Percentiles rank a stretch among this genome's conserved stretches.
Evolutionary conservation across 2,113 vertebrate genomes (phyloP).

Genomic region (Ammospiza nelsoni): DNA sequence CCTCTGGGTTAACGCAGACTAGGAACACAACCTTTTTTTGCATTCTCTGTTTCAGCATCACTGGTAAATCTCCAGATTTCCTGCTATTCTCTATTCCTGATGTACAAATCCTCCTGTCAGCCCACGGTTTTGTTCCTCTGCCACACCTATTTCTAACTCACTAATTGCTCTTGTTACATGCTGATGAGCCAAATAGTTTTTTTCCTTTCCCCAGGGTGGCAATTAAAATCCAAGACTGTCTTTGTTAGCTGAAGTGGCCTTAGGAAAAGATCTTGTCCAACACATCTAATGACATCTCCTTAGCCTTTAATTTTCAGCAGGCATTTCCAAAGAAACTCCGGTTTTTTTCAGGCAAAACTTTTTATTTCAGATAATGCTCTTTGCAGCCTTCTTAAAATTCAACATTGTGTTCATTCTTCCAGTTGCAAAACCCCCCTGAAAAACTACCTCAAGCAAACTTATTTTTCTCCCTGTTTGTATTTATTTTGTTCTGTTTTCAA

Average conservation of each 20-base stretch:
- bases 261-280: not conserved
- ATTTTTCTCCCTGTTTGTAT: not conserved
- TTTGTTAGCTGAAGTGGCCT: not conserved
- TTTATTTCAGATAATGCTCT: not conserved
- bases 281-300: not conserved
- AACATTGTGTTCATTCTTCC: not conserved
- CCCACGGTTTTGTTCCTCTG: not conserved
- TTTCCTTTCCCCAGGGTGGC: not conserved
- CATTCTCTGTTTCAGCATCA: not conserved
- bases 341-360: not conserved
- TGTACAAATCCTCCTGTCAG: not conserved
- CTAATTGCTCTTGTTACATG: not conserved
- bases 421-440: not conserved
- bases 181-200: not conserved
- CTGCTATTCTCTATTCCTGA: not conserved
- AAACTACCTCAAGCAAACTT: not conserved
- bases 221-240: not conserved
- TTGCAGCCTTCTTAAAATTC: not conserved
- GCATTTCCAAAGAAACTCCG: not conserved
- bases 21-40: not conserved
- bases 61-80: not conserved
- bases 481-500: constrained; percentile 20
- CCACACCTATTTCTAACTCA: not conserved
- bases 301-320: not conserved
- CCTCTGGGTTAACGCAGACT: not conserved